These are phyloP conservation scores for Sialis lutaria DNA, from an alignment of 2,888 invertebrate species.

Conservation along the genomic window DNA sequence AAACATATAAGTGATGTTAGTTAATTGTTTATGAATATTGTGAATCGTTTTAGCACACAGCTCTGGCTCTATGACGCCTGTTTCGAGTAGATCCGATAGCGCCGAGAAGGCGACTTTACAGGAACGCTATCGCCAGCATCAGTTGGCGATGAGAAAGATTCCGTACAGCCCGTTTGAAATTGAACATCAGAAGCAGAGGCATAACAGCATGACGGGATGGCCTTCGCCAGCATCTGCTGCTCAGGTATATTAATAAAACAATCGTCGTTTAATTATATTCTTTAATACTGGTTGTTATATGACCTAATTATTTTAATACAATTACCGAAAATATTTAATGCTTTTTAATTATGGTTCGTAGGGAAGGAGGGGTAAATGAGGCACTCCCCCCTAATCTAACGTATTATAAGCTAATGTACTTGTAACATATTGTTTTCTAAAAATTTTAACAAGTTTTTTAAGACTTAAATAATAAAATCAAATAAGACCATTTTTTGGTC, in stretches of 20 bases:
- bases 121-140: slow-evolving; percentile 38
- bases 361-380: too few species aligned
- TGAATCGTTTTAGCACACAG: slow-evolving; percentile 9
- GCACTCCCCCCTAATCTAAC: too few species aligned
- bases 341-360: too few species aligned
- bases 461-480: too few species aligned
- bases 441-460: too few species aligned
- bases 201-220: background rate
- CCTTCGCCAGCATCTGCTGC: background rate
- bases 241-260: background rate
- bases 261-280: too few species aligned
- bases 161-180: background rate
- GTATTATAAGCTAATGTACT: too few species aligned
- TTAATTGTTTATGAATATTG: slow-evolving; percentile 6
- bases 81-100: slow-evolving; percentile 11
- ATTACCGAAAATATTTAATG: too few species aligned
- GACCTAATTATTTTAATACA: too few species aligned
- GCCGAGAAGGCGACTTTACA: slow-evolving; percentile 25
- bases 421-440: too few species aligned
- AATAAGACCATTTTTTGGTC: too few species aligned
- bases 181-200: background rate
- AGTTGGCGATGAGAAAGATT: slow-evolving; percentile 29
- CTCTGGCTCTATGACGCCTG: slow-evolving; percentile 7
- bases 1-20: slow-evolving; percentile 2
- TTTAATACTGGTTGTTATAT: too few species aligned